Evolutionary conservation across 2,797 vertebrate species (phyloP), one percentile per base, ranked within the genome.

Genomic region (Anomalospiza imberbis): DNA sequence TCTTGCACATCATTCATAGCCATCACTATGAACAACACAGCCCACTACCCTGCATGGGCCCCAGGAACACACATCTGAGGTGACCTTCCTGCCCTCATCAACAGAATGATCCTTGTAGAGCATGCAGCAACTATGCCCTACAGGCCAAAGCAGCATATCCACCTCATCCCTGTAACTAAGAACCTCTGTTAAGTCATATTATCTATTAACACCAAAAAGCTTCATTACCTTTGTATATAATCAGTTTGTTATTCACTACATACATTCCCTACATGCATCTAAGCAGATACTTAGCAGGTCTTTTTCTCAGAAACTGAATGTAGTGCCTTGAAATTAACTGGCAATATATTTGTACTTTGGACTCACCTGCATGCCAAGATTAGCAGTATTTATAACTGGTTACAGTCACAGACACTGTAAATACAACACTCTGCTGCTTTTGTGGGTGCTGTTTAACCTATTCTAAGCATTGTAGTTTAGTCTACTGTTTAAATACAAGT

Each of bases 321-420:
- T 13, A 74, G 60, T 48, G 38, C 54, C 67, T 93, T 82, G 58
- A 67, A 83, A 91, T 85, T 60, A 83, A 40, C 55, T 83, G 82
- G 31, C 73, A 85, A 73, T 83, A 54, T 80, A 80, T 91, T 88
- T 94, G 70, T 82, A 36, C 38, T 86, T 85, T 71, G 81, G 73
- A 81, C 54, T 91, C 57, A 40, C n/a, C 29, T 42, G 16, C 50
- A 42, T 51, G 54, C 88, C 66, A 78, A 80, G 62, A 90, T 74
- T 55, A 72, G 88, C 91, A 93, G n/a, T 90, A 88, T 83, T 95
- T 95, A 88, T 90, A 63, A 61, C 73, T 90, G 57, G 9, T 38
- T 85, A 63, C 53, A 83, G 48, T 83, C 65, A 65, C 36, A 94
- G 79, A 63, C 72, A 63, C 76, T 85, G 58, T 88, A 95, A 95